Evolutionary conservation across 30 jellyfish, hydroid and myxozoan genomes (phyloP).

Genomic region (Rhopilema esculentum): DNA sequence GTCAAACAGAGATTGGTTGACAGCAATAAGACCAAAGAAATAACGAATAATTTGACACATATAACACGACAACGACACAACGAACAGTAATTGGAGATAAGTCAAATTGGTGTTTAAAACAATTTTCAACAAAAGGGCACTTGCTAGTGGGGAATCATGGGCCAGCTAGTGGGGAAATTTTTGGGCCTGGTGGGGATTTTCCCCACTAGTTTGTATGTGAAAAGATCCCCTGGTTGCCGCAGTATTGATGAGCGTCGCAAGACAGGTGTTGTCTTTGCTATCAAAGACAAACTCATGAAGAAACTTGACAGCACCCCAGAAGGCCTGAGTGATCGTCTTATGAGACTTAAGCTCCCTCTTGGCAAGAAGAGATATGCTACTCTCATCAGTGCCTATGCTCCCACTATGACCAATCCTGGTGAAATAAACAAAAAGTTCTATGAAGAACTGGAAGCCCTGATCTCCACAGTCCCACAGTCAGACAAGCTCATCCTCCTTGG

Average conservation of each 20-base stretch:
- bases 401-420: slow-evolving; percentile 44
- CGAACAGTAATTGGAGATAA: too few species aligned
- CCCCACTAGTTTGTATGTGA: too few species aligned
- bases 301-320: slow-evolving; percentile 1
- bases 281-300: not conserved
- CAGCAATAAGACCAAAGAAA: too few species aligned
- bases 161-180: too few species aligned
- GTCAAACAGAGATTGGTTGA: too few species aligned
- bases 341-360: slow-evolving; percentile 46
- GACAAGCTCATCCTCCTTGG: slow-evolving; percentile 58
- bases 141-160: too few species aligned
- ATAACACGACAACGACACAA: too few species aligned
- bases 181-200: too few species aligned
- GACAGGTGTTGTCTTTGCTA: slow-evolving; percentile 53
- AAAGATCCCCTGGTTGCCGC: too few species aligned
- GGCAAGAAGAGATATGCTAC: slow-evolving; percentile 13
- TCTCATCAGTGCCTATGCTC: slow-evolving; percentile 47
- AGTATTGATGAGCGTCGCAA: slow-evolving; percentile 10
- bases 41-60: too few species aligned
- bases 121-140: too few species aligned
- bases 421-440: slow-evolving; percentile 32
- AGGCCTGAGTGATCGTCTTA: slow-evolving; percentile 29
- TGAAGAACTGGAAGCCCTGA: not conserved
- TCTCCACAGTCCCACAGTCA: slow-evolving; percentile 9
- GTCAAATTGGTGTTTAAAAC: too few species aligned